Percentiles rank a stretch among this genome's conserved stretches.
phyloP scores from a whole-genome alignment of 2,888 invertebrate species.

The Eledona agricola region DNA sequence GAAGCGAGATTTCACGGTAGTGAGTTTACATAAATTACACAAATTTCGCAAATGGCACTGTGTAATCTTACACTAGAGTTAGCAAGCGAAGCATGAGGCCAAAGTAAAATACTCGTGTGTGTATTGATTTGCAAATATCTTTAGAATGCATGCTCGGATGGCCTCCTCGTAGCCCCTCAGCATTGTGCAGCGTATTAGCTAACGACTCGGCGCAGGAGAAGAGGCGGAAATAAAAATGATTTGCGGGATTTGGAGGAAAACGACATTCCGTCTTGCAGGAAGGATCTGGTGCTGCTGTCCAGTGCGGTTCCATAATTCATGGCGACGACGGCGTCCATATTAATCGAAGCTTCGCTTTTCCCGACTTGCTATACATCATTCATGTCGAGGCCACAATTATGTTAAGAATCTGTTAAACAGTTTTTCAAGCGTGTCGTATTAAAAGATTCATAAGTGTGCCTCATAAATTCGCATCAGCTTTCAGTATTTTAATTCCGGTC shows the following conservation, averaged over 20 bases:
- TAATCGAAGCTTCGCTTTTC: conserved; percentile 19
- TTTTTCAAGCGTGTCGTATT: conserved; percentile 45
- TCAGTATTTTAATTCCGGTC: conserved; percentile 51
- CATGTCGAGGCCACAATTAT: conserved; percentile 46
- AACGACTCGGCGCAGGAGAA: conserved; percentile 53
- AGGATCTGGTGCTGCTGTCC: too few relatives aligned
- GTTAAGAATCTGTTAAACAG: conserved; percentile 47
- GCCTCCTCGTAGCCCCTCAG: conserved; percentile 48
- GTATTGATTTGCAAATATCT: conserved; percentile 51
- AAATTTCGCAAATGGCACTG: conserved; percentile 37
- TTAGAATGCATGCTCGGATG: conserved; percentile 53
- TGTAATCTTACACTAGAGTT: conserved; percentile 36
- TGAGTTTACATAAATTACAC: conserved; percentile 38
- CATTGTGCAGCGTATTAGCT: conserved; percentile 55
- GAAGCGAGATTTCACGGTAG: conserved; percentile 36
- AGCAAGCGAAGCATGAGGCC: conserved; percentile 32
- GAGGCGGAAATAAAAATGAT: conserved; percentile 54
- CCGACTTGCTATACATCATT: conserved; percentile 43
- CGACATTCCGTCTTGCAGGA: too few relatives aligned
- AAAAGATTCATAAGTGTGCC: conserved; percentile 44
- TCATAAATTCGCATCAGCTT: conserved; percentile 47
- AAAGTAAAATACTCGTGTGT: conserved; percentile 36
- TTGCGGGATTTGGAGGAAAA: conserved; percentile 25
- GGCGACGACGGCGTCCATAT: neutral
- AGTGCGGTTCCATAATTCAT: neutral